These are phyloP conservation scores for Rhimphoctona megacephalus DNA, from an alignment of 2,888 invertebrate genomes.

Conservation along the genomic window DNA sequence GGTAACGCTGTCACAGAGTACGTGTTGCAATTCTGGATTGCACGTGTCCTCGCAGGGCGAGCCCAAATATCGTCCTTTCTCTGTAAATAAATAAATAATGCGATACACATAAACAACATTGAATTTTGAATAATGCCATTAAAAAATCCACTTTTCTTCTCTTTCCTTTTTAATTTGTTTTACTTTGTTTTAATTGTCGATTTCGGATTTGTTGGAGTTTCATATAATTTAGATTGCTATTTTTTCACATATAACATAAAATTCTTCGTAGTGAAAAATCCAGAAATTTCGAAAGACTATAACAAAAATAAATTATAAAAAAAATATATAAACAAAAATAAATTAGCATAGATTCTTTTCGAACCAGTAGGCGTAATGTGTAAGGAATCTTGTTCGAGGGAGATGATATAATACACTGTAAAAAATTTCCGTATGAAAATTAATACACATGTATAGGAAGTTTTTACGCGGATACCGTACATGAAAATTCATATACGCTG, in stretches of 20 bases:
- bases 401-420: not conserved
- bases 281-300: not conserved
- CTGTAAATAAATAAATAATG: constrained; percentile 85
- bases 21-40: constrained; percentile 90
- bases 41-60: constrained; percentile 92
- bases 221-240: not conserved
- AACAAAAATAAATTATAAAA: too few relatives aligned
- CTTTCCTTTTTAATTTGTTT: not conserved
- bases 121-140: not conserved
- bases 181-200: not conserved
- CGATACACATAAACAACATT: not conserved
- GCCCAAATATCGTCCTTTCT: constrained; percentile 92
- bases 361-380: not conserved
- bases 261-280: not conserved
- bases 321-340: not conserved
- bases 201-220: not conserved
- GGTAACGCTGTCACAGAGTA: constrained; percentile 90
- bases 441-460: too few relatives aligned
- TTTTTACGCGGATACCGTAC: too few relatives aligned
- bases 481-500: too few relatives aligned
- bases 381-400: not conserved
- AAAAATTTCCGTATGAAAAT: too few relatives aligned
- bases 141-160: not conserved
- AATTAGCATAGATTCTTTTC: not conserved
- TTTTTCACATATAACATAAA: not conserved